A percentile compares a stretch with the other conserved stretches of the same genome.
Conservation (phyloP, 2,888 invertebrate genomes). For the Nemapogon koenigi region DNA sequence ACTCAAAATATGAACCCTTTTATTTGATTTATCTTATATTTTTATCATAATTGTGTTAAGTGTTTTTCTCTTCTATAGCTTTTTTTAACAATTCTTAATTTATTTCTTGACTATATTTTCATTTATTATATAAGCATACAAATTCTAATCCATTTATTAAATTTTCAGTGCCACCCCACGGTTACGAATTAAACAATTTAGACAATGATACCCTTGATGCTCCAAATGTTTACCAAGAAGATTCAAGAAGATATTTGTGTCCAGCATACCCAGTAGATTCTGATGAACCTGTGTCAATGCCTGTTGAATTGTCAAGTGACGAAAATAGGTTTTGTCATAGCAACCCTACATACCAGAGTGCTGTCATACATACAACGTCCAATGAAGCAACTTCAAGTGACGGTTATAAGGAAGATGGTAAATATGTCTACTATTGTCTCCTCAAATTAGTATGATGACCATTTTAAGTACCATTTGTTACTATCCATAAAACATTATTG, state of each 20-base stretch:
- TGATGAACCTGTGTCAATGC: conserved; percentile 53
- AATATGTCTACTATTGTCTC: too few relatives aligned
- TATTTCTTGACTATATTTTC: too few relatives aligned
- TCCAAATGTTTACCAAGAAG: conserved; percentile 61
- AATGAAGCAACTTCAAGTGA: conserved; percentile 39
- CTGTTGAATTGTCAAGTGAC: conserved; percentile 40
- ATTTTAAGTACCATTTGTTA: too few relatives aligned
- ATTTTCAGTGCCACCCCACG: conserved; percentile 67
- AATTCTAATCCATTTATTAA: too few relatives aligned
- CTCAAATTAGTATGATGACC: too few relatives aligned
- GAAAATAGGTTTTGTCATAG: conserved; percentile 71
- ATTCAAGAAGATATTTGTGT: conserved; percentile 33
- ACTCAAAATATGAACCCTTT: too few relatives aligned
- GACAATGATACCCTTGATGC: conserved; percentile 71
- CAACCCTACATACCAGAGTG: conserved; percentile 78
- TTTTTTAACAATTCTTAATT: too few relatives aligned
- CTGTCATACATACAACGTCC: conserved; percentile 67
- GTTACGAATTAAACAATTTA: conserved; percentile 70
- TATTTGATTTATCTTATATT: too few relatives aligned
- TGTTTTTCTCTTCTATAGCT: too few relatives aligned
- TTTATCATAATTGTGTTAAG: too few relatives aligned
- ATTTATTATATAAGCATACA: too few relatives aligned
- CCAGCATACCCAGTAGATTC: conserved; percentile 47
- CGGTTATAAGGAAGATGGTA: conserved; percentile 32
- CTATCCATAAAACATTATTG: too few relatives aligned